Base-by-base conservation (phyloP, 2,797 vertebrate species). In the Brotula barbata region DNA sequence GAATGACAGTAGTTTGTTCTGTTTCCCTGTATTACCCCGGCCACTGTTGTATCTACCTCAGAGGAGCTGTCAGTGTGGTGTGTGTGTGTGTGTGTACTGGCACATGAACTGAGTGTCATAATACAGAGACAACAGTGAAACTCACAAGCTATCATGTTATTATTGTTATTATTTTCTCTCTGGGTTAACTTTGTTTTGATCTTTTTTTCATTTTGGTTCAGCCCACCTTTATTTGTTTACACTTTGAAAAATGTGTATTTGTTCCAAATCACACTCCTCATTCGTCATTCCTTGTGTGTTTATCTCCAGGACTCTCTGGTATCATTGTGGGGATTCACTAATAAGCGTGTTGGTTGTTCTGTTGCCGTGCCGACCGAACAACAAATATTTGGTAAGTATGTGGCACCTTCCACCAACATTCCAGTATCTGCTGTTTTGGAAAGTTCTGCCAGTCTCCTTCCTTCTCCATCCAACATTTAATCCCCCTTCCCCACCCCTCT, bases 331-430 rank as follows among this genome's bases (percentile, higher is more conserved):
- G 65, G 82, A 89, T 92, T 91, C 83, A 82, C 78, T 82, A 86
- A 90, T 92, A 93, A 90, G 87, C 75, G 74, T 49, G 77, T 84
- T 84, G 79, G 86, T 86, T 87, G 86, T 78, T 58, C 61, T 64
- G 93, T 95, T 95, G 84, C 93, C 84, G 71, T 88, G 91, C 89
- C 89, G 87, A 95, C 87, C 64, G 47, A 91, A 88, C 88, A 96
- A 96, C 95, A 97, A 98, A 96, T 95, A 95, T 93, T 93, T 93
- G 87, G 87, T n/a, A 93, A 74, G 85, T 91, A 90, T 89, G 92
- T 93, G 89, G 92, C 93, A 95, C 95, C 93, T 93, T 95, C 91
- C 87, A 88, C 87, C 82, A 83, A 92, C 93, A 93, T 92, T 92
- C 91, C 92, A 91, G 88, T 85, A 85, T 71, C 88, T 86, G 92